Evolutionary conservation across 2,797 vertebrate genomes (phyloP), one percentile per base, ranked within the genome.

Genomic region (Danio kyathit): DNA sequence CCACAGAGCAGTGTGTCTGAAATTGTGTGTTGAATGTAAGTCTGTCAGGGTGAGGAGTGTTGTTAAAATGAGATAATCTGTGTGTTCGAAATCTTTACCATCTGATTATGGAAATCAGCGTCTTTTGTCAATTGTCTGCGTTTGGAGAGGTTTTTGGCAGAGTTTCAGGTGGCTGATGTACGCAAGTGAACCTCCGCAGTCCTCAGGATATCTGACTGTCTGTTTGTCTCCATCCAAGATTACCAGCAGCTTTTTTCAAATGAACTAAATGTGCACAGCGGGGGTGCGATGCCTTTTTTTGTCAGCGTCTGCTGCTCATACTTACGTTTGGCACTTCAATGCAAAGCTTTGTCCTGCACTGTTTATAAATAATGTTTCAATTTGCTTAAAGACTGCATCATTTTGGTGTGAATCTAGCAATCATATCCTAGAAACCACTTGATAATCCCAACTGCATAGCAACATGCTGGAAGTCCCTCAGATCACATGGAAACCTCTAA

Each of bases 11-110:
- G 63, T 73, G 14, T 13, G 52, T 67, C 38, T 71, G 73, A 81
- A 72, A 14, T 64, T 17, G 3, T 74, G 79, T 54, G 79, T 79
- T 79, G 59, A 75, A 76, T 71, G 56, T 61, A 43, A 75, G 44
- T 70, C 72, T 82, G 71, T 85, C 59, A 63, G 60, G 54, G 64
- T 71, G 79, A 79, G 66, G 72, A 70, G 69, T 73, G 44, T 60
- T 78, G 67, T 79, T 70, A 70, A 29, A 80, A 83, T 56, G 14
- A 76, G 73, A 70, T 76, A 79, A 79, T 75, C 71, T 79, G 1
- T 73, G 69, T 73, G 70, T 59, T 63, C 41, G 70, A 79, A 64
- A 71, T 72, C 54, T 69, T 40, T 52, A 61, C 76, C 46, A 38
- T 65, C 64, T 74, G 49, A 48, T 80, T 80, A 74, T 74, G 60